Conservation (phyloP, 2,113 vertebrate genomes). For the Anguilla japonica region DNA sequence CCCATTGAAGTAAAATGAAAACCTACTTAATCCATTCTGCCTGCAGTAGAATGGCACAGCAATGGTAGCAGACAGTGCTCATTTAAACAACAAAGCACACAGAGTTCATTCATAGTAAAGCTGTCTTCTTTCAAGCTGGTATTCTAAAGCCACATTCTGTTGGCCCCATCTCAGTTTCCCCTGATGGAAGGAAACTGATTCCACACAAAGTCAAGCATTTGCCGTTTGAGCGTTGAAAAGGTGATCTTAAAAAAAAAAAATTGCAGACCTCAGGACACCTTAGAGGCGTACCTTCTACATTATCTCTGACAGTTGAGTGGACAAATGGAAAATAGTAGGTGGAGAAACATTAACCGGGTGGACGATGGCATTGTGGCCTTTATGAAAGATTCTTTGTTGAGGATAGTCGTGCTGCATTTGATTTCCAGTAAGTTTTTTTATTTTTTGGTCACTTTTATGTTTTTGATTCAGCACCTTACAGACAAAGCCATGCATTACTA, state of each 20-base stretch:
- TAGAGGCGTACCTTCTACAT: constrained; percentile 83
- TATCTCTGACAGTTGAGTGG: constrained; percentile 79
- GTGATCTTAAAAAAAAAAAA: constrained; percentile 73
- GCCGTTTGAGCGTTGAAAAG: constrained; percentile 83
- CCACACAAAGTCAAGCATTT: constrained; percentile 76
- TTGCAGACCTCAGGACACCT: constrained; percentile 81
- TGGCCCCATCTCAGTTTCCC: constrained; percentile 85
- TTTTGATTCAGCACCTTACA: constrained; percentile 56
- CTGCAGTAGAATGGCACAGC: constrained; percentile 75
- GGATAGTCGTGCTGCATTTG: constrained; percentile 56
- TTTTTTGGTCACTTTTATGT: constrained; percentile 44
- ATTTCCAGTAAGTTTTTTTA: constrained; percentile 73
- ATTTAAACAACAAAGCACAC: constrained; percentile 97
- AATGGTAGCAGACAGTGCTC: constrained; percentile 90
- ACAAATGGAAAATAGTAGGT: constrained; percentile 80
- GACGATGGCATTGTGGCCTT: constrained; percentile 71
- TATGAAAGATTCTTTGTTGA: constrained; percentile 77
- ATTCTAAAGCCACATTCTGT: constrained; percentile 86
- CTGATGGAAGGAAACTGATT: constrained; percentile 80
- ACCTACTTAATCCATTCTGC: constrained; percentile 84
- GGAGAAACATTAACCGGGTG: constrained; percentile 87
- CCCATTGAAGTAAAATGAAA: constrained; percentile 85
- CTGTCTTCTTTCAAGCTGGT: constrained; percentile 87
- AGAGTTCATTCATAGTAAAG: constrained; percentile 93
- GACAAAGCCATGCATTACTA: constrained; percentile 44